Conservation (phyloP, 1,140 invertebrate species). For the Gonioctena quinquepunctata region DNA sequence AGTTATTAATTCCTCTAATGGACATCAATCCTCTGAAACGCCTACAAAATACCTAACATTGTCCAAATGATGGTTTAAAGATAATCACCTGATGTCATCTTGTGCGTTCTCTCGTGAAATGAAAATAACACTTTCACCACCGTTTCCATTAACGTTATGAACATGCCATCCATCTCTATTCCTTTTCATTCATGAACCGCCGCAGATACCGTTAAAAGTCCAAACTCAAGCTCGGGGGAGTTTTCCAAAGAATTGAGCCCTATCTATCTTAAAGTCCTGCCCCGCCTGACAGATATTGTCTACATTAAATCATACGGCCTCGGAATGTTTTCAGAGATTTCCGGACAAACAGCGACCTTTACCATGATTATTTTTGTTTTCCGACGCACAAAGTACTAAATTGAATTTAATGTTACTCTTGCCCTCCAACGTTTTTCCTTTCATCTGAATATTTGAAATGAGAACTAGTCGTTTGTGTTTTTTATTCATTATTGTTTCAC, state of each 20-base stretch:
- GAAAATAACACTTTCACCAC: not conserved
- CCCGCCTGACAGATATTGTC: constrained; percentile 1
- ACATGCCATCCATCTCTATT: not conserved
- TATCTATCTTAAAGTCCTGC: constrained; percentile 1
- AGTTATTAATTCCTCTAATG: too few relatives aligned
- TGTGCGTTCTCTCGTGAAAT: not conserved
- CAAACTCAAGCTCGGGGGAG: not conserved
- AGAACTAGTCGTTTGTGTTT: not conserved
- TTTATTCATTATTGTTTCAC: too few relatives aligned
- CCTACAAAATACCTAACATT: too few relatives aligned
- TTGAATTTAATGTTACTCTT: not conserved
- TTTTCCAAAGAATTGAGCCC: not conserved
- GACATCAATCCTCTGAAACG: too few relatives aligned
- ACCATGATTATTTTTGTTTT: not conserved
- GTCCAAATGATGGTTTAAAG: too few relatives aligned
- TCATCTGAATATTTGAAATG: not conserved
- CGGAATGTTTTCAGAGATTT: constrained; percentile 1
- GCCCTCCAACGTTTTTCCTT: not conserved
- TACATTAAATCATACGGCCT: constrained; percentile 6
- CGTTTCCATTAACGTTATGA: not conserved
- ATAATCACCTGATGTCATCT: too few relatives aligned
- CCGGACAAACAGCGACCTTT: not conserved
- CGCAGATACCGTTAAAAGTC: not conserved
- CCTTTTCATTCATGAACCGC: not conserved
- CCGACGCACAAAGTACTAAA: not conserved